These are phyloP conservation scores for Callipepla californica DNA, from an alignment of 2,113 vertebrate species.

Conservation along the genomic window DNA sequence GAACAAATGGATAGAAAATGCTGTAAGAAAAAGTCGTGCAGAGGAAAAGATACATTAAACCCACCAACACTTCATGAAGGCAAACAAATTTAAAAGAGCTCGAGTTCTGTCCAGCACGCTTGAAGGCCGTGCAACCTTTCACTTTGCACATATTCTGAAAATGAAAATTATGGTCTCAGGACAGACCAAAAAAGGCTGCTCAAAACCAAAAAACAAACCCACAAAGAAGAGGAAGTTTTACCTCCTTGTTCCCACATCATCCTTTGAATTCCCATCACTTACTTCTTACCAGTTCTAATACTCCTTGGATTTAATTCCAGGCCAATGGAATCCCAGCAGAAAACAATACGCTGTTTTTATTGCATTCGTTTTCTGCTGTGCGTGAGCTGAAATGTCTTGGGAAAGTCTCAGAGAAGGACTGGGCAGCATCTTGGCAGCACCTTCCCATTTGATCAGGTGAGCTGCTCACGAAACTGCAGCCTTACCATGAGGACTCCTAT, in stretches of 20 bases:
- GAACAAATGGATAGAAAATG: not conserved
- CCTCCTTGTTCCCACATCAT: not conserved
- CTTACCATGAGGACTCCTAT: not conserved
- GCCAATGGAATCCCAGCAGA: accelerated
- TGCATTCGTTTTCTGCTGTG: not conserved
- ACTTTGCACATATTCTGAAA: not conserved
- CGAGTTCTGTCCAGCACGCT: not conserved
- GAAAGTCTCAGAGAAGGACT: not conserved
- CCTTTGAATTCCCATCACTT: not conserved
- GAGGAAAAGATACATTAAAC: not conserved
- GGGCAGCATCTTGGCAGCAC: not conserved
- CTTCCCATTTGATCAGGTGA: not conserved
- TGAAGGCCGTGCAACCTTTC: not conserved
- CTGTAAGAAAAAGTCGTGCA: not conserved
- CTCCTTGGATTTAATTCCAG: not conserved
- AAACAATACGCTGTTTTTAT: accelerated
- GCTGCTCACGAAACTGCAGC: not conserved
- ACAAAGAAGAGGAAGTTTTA: not conserved
- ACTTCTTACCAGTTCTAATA: not conserved
- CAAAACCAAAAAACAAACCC: not conserved
- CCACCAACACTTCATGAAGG: not conserved
- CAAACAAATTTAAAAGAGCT: not conserved
- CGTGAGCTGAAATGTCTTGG: accelerated
- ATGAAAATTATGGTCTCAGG: accelerated
- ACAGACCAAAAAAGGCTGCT: not conserved